A percentile compares a stretch with the other conserved stretches of the same genome.
Evolutionary conservation across 2,888 invertebrate genomes (phyloP).

Genomic region (Acanthosepion esculentum): DNA sequence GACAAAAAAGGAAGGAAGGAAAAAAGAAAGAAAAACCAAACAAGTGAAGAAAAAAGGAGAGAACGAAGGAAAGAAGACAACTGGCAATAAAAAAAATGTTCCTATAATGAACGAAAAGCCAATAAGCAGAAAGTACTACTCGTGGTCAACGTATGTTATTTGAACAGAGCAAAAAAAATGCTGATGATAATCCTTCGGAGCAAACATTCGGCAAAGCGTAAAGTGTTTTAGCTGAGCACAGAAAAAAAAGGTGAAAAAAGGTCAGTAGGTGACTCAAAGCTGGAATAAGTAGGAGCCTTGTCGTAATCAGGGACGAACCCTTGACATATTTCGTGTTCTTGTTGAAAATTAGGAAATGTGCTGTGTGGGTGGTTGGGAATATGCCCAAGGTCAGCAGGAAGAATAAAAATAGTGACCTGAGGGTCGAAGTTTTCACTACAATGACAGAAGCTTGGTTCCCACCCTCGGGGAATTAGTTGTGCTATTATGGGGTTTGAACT

Average conservation of each 20-base stretch:
- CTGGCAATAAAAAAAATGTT: neutral
- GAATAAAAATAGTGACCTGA: neutral
- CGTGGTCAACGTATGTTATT: neutral
- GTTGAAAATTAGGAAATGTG: neutral
- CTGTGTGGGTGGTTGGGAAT: neutral
- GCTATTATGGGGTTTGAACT: neutral
- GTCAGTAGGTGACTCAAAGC: neutral
- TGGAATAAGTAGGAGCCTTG: neutral
- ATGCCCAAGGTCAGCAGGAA: neutral
- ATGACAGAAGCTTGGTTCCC: neutral
- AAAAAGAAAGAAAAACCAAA: too few species aligned
- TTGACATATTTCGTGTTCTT: neutral
- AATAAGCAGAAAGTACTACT: neutral
- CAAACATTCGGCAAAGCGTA: neutral
- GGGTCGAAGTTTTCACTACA: neutral
- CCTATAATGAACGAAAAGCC: neutral
- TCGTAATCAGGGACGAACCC: neutral
- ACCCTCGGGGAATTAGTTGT: neutral
- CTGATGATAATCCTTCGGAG: neutral
- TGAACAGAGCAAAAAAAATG: neutral
- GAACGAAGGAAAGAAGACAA: too few species aligned
- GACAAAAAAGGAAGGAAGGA: fast-evolving
- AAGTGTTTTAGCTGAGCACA: too few species aligned
- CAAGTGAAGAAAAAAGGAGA: too few species aligned
- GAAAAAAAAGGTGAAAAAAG: neutral